These are phyloP conservation scores for Melolontha melolontha DNA, from an alignment of 2,888 invertebrate species.

Conservation along the genomic window DNA sequence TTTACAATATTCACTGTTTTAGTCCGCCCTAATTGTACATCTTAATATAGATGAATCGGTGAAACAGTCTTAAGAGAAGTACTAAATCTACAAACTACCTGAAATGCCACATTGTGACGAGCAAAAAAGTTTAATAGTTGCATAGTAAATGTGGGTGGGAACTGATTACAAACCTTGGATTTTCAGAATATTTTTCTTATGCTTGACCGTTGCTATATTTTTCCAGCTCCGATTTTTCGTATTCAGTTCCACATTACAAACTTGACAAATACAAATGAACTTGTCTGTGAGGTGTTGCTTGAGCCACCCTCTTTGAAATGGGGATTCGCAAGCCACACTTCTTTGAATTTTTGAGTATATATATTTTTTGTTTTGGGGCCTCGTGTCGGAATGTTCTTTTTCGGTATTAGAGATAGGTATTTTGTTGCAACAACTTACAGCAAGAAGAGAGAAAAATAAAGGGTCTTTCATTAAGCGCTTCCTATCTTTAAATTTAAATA, in stretches of 20 bases:
- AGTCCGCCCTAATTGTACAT: slow-evolving; percentile 1
- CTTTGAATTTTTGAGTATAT: slow-evolving; percentile 18
- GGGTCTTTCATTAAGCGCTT: no score
- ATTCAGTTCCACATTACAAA: no score
- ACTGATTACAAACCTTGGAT: no score
- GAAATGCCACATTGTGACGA: neutral
- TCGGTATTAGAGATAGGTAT: no score
- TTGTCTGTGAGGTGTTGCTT: neutral
- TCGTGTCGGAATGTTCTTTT: no score
- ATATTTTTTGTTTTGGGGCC: neutral
- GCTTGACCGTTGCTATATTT: no score
- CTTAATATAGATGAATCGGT: neutral
- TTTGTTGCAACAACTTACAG: no score
- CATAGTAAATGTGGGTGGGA: neutral
- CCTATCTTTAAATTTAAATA: no score
- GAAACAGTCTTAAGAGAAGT: slow-evolving; percentile 3
- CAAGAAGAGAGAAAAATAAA: no score
- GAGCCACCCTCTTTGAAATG: slow-evolving; percentile 4
- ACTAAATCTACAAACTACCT: neutral
- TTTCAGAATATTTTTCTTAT: no score
- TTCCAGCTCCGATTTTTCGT: no score
- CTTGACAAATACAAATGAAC: neutral
- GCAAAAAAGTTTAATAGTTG: slow-evolving; percentile 9
- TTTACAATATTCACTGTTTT: slow-evolving; percentile 4
- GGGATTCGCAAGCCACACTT: neutral